A percentile compares a stretch with the other conserved stretches of the same genome.
These are phyloP conservation scores for Diprion similis DNA, from an alignment of 1,140 invertebrate genomes.

Conservation along the genomic window DNA sequence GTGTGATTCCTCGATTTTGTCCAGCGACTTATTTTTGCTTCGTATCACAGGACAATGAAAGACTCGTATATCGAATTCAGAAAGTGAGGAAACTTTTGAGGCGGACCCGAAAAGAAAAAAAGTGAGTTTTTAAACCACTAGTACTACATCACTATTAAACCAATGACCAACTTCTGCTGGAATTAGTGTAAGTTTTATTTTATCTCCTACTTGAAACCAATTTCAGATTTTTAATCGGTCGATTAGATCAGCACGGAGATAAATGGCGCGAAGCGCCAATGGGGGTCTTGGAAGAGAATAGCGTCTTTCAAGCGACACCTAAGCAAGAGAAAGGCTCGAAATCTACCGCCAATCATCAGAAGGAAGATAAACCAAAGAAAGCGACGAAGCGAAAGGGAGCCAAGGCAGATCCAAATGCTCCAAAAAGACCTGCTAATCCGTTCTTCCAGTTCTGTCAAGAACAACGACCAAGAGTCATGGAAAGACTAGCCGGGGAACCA, in stretches of 20 bases:
- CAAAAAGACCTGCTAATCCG: slow-evolving; percentile 80
- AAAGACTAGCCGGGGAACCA: slow-evolving; percentile 69
- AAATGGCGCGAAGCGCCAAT: slow-evolving; percentile 59
- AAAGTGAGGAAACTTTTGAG: slow-evolving; percentile 56
- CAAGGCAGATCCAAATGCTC: slow-evolving; percentile 75
- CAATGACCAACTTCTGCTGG: neutral
- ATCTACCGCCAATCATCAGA: slow-evolving; percentile 39
- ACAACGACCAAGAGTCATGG: slow-evolving; percentile 75
- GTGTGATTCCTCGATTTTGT: neutral
- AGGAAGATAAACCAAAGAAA: slow-evolving; percentile 58
- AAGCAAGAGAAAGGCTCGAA: slow-evolving; percentile 54
- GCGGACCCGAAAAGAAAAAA: slow-evolving; percentile 59
- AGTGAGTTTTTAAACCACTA: slow-evolving; percentile 47
- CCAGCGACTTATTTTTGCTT: neutral
- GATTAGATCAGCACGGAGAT: slow-evolving; percentile 60
- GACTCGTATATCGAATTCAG: slow-evolving; percentile 60
- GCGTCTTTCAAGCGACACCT: slow-evolving; percentile 47
- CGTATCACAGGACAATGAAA: slow-evolving; percentile 57
- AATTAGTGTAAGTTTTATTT: slow-evolving; percentile 11
- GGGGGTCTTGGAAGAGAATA: slow-evolving; percentile 59
- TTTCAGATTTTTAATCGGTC: slow-evolving; percentile 57
- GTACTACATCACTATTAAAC: slow-evolving; percentile 3
- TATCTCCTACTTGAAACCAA: slow-evolving; percentile 6
- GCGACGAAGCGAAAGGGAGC: slow-evolving; percentile 56
- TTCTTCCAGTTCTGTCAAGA: slow-evolving; percentile 85